Evolutionary conservation across 2,888 invertebrate species (phyloP).

Genomic region (Ormyrus pomaceus): DNA sequence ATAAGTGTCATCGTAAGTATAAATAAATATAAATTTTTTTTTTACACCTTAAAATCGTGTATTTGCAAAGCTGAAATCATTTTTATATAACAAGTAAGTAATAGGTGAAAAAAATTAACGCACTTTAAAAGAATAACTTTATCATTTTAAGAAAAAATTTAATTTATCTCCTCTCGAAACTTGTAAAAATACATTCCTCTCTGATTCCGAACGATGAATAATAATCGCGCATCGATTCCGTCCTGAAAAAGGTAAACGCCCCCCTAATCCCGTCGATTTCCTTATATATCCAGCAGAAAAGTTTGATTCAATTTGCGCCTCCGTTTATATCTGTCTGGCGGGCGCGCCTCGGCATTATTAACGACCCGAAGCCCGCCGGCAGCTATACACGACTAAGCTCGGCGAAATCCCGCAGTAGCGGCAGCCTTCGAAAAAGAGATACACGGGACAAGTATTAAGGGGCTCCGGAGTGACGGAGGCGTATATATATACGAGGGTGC

Average conservation of each 20-base stretch:
- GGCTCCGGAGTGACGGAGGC: background rate
- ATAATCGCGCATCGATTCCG: no score
- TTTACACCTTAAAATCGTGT: no score
- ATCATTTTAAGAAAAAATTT: no score
- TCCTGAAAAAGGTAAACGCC: background rate
- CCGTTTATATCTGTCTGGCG: conserved; percentile 39
- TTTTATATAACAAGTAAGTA: no score
- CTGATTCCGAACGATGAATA: no score
- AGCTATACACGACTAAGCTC: background rate
- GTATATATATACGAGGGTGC: background rate
- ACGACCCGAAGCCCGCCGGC: background rate
- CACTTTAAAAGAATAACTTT: no score
- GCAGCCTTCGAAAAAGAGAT: conserved; percentile 3
- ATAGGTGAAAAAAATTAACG: no score
- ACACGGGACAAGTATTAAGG: conserved; percentile 3
- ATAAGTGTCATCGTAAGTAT: no score
- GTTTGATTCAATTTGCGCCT: conserved; percentile 41
- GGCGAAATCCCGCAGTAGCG: conserved; percentile 1
- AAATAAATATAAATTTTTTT: no score
- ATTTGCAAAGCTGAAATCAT: no score
- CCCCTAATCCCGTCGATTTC: background rate
- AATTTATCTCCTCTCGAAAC: no score
- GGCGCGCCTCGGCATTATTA: conserved; percentile 35
- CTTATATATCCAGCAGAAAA: background rate
- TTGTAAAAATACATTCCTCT: no score